A percentile compares a stretch with the other conserved stretches of the same genome.
These are phyloP conservation scores for Falco peregrinus DNA, from an alignment of 2,797 vertebrate genomes.

Conservation along the genomic window DNA sequence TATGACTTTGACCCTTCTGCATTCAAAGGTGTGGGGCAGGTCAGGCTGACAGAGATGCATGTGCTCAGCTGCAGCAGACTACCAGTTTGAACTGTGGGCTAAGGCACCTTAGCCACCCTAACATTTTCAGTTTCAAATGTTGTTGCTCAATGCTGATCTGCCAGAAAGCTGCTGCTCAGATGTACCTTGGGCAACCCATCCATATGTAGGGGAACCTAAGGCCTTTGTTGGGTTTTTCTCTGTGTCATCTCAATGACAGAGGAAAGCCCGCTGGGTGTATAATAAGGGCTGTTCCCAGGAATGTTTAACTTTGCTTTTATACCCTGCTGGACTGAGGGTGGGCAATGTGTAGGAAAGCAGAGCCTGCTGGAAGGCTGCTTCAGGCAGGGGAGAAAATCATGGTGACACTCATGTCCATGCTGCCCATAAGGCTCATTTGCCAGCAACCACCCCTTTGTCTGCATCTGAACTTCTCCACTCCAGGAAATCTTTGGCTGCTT, in stretches of 20 bases:
- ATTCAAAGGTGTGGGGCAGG: background rate
- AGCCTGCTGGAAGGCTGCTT: background rate
- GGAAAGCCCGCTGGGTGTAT: rapidly evolving
- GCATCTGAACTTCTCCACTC: background rate
- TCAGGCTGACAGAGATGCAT: background rate
- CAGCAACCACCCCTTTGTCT: background rate
- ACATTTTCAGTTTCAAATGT: background rate
- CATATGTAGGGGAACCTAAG: background rate
- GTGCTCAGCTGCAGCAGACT: background rate
- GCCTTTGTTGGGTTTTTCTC: background rate
- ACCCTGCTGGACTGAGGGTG: background rate
- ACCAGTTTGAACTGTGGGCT: background rate
- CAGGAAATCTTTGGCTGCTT: background rate
- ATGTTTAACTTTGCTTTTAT: background rate
- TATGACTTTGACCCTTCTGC: background rate
- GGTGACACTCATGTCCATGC: background rate
- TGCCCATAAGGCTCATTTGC: background rate
- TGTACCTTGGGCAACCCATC: background rate
- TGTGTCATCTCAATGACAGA: background rate
- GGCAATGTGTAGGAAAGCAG: background rate
- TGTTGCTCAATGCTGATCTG: background rate
- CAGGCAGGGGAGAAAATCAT: background rate
- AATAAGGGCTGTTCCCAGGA: background rate
- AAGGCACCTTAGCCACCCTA: background rate
- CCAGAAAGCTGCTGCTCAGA: background rate